A percentile compares a stretch with the other conserved stretches of the same genome.
Evolutionary conservation across 2,113 vertebrate species (phyloP).

Genomic region (Triplophysa rosa): DNA sequence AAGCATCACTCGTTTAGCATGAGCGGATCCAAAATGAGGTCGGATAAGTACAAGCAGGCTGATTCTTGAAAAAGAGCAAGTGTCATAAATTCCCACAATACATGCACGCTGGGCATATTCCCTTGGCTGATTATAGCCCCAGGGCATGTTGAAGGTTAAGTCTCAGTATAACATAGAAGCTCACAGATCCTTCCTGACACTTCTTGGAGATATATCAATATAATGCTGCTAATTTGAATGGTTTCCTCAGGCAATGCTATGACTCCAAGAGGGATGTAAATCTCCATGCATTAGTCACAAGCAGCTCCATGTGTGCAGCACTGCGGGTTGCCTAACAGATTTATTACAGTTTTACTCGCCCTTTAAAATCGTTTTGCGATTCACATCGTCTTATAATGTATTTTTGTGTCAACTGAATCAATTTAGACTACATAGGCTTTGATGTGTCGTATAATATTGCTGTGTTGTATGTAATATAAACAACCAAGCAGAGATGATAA

Average conservation of each 20-base stretch:
- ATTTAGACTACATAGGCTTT: too few species aligned
- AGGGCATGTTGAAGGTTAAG: neutral
- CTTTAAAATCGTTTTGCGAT: too few species aligned
- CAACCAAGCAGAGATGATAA: too few species aligned
- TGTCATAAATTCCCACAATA: neutral
- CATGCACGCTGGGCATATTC: neutral
- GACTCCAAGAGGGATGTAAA: neutral
- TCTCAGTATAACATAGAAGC: neutral
- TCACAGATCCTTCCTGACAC: neutral
- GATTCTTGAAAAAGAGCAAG: neutral
- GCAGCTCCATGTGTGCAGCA: neutral
- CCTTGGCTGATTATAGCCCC: neutral
- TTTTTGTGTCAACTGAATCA: too few species aligned
- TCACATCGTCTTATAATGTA: too few species aligned
- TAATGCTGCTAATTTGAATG: neutral
- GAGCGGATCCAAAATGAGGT: neutral
- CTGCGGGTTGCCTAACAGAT: neutral
- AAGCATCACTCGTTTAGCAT: neutral
- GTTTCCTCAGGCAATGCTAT: neutral
- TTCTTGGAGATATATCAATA: neutral
- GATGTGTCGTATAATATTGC: too few species aligned
- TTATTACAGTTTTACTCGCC: too few species aligned
- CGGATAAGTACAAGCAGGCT: neutral
- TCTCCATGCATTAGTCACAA: neutral
- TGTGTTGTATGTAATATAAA: too few species aligned